Evolutionary conservation across 35 echinoderm and acorn worm species (phyloP).

Genomic region (Apostichopus japonicus): DNA sequence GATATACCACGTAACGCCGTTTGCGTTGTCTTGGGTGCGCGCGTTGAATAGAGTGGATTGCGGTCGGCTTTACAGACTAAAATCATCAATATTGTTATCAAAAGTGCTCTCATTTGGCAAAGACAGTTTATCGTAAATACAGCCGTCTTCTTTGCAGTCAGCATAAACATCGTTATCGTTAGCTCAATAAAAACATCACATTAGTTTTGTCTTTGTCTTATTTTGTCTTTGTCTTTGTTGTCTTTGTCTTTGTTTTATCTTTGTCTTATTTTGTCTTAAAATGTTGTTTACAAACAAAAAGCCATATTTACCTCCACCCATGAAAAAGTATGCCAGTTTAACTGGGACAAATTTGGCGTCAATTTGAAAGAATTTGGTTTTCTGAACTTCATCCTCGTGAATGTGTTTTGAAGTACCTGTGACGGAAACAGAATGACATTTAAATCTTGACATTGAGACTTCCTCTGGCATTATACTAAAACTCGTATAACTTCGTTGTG

Average conservation of each 20-base stretch:
- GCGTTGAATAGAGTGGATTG: too few species aligned
- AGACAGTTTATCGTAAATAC: too few species aligned
- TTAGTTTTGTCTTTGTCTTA: background rate
- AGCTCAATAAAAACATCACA: background rate
- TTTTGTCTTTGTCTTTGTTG: background rate
- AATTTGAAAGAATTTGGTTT: background rate
- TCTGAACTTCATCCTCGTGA: background rate
- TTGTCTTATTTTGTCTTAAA: background rate
- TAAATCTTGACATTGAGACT: too few species aligned
- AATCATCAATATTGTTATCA: too few species aligned
- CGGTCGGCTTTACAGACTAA: too few species aligned
- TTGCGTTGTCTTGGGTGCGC: too few species aligned
- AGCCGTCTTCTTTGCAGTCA: too few species aligned
- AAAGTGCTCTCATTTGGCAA: too few species aligned
- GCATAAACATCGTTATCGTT: background rate
- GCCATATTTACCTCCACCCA: background rate
- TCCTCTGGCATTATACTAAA: too few species aligned
- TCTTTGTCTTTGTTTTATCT: too few species aligned
- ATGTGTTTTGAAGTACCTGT: background rate
- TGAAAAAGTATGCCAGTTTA: slow-evolving; percentile 5
- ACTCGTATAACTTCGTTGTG: too few species aligned
- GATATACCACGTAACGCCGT: too few species aligned
- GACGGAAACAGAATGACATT: background rate
- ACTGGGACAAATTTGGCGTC: slow-evolving; percentile 13
- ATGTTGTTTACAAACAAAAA: background rate